Percentiles rank a stretch among this genome's conserved stretches.
Conservation (phyloP, 1,140 invertebrate genomes). For the Musca domestica region DNA sequence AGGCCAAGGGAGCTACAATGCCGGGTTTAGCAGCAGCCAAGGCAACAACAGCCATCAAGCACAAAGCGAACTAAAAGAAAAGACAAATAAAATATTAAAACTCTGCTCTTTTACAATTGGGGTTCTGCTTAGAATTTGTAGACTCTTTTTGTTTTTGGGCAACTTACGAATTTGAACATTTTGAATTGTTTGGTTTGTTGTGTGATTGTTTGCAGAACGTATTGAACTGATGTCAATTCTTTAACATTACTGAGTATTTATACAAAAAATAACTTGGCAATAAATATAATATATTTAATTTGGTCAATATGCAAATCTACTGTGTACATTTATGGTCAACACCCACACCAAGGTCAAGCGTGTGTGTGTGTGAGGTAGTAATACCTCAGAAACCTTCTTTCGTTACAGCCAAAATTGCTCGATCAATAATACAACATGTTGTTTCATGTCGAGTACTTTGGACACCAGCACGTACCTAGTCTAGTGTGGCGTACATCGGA, state of each 20-base stretch:
- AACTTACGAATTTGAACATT: constrained; percentile 53
- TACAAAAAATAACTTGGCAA: background rate
- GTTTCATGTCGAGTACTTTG: too few relatives aligned
- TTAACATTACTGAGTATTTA: background rate
- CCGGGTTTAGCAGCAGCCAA: constrained; percentile 46
- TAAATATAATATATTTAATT: too few relatives aligned
- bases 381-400: too few relatives aligned
- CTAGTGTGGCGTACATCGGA: too few relatives aligned
- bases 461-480: too few relatives aligned
- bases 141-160: background rate
- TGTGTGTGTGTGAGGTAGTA: too few relatives aligned
- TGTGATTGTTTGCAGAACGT: constrained; percentile 3
- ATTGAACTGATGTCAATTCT: background rate
- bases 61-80: constrained; percentile 39
- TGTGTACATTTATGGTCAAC: too few relatives aligned
- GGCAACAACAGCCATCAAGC: constrained; percentile 44
- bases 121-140: background rate
- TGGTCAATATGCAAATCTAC: too few relatives aligned
- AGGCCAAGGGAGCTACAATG: constrained; percentile 35
- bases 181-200: constrained; percentile 28
- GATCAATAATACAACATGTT: too few relatives aligned
- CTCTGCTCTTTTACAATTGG: background rate
- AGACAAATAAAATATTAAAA: background rate
- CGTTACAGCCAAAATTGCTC: too few relatives aligned
- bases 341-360: too few relatives aligned